These are phyloP conservation scores for Chlorospingus semifuscus DNA, from an alignment of 2,797 vertebrate species.

Conservation along the genomic window DNA sequence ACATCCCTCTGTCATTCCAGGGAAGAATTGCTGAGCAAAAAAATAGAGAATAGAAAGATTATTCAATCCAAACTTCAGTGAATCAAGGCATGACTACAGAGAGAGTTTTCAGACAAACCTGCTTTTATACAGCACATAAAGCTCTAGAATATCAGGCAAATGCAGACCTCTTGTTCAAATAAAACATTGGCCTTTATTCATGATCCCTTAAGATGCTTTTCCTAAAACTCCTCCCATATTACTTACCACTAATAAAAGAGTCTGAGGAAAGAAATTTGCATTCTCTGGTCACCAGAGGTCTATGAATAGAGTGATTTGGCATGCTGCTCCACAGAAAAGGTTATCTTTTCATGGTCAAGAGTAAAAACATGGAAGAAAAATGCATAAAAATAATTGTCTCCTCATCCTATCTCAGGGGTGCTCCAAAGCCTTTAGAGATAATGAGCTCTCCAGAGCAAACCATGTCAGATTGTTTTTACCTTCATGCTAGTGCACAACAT, in stretches of 20 bases:
- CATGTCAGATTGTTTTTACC: neutral
- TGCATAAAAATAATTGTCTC: neutral
- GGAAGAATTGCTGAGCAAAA: neutral
- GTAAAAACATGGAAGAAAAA: neutral
- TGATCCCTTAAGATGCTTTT: neutral
- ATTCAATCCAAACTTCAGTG: neutral
- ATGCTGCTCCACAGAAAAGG: neutral
- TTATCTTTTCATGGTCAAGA: neutral
- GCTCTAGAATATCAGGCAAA: conserved; percentile 2
- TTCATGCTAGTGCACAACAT: neutral
- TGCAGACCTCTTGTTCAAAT: neutral
- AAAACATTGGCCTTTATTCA: neutral
- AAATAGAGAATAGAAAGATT: neutral
- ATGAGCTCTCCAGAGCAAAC: neutral
- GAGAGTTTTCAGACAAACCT: neutral
- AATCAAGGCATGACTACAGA: neutral
- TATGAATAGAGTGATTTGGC: neutral
- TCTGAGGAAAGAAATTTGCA: neutral
- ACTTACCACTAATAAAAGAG: neutral
- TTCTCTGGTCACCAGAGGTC: neutral
- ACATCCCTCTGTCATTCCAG: neutral
- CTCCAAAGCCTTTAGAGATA: neutral
- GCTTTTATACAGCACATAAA: neutral
- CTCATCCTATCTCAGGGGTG: neutral
- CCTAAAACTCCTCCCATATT: neutral